Conservation (phyloP, 2,888 invertebrate species). For the Eledone cirrhosa region DNA sequence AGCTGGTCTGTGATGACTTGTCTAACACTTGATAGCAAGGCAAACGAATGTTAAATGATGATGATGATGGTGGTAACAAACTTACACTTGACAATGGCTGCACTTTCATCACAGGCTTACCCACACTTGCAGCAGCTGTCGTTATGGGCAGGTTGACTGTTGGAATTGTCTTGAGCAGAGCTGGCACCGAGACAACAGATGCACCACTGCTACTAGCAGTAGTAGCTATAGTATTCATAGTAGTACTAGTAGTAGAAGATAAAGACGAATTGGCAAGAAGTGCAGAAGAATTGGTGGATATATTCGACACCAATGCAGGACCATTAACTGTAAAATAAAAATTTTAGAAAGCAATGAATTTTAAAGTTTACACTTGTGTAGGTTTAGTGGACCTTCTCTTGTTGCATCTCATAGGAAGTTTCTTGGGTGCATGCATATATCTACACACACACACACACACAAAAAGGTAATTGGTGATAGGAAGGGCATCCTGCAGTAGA, state of each 20-base stretch:
- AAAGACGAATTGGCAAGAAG: no score
- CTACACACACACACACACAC: no score
- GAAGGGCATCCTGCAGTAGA: no score
- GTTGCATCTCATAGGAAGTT: no score
- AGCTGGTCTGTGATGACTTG: no score
- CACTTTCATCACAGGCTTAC: conserved; percentile 60
- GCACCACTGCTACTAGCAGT: neutral
- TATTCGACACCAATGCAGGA: conserved; percentile 10
- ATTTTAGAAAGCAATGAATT: no score
- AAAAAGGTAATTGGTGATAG: no score
- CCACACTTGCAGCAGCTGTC: conserved; percentile 32
- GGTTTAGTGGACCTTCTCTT: no score
- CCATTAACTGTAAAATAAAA: conserved; percentile 14
- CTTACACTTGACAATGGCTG: conserved; percentile 56
- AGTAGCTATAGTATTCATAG: neutral
- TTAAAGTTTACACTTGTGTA: neutral
- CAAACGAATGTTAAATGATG: no score
- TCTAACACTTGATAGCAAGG: no score
- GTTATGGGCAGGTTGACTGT: conserved; percentile 41
- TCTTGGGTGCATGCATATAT: no score
- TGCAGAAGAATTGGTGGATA: neutral
- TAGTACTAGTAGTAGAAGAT: conserved; percentile 7
- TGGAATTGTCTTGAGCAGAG: conserved; percentile 41
- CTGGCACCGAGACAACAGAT: conserved; percentile 18
- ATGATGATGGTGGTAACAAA: conserved; percentile 18